Evolutionary conservation across 2,888 invertebrate genomes (phyloP), one percentile per base, ranked within the genome.

Genomic region (Hemistola chrysoprasaria): DNA sequence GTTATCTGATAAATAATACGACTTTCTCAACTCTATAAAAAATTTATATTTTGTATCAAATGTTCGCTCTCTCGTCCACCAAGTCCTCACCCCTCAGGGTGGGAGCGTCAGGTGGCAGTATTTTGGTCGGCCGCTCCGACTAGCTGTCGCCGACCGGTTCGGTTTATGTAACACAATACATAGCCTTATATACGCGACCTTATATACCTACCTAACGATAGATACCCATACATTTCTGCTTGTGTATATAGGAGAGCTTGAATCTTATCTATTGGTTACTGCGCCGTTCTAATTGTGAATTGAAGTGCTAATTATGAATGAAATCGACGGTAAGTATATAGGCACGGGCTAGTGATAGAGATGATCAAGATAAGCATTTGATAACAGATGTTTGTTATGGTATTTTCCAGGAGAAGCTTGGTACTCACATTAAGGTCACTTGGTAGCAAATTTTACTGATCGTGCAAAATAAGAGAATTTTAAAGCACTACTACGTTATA

Each of bases 101-200:
- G 71, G 71, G 74, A 71, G 78, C 82, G 85, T 79, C 87, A 87
- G 87, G 87, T 87, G 87, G 78, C 77, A 74, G 83, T 79, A 85
- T 86, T 86, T 86, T 76, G 84, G 86, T 79, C 81, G 81, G 73
- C 64, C 71, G 73, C 70, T 72, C 77, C 78, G 74, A 66, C 74
- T 73, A 65, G 76, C 75, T 75, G 76, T 71, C 79, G 77, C 74
- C 52, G 52, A 23, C 48, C 74, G 65, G 62, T 74, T 71, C 74
- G 71, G 80, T 72, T 84, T 85, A 85, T 82, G 72, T 84, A 82
- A 78, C 74, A 62, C 57, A 57, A 57, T 56, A 77, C 66, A 71
- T 65, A 71, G 56, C 63, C 58, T 57, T 72, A 76, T 66, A 59
- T 70, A 73, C 51, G 32, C 33, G 49, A 20, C 45, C 29, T 29